A percentile compares a stretch with the other conserved stretches of the same genome.
These are phyloP conservation scores for Allolobophora icterica DNA, from an alignment of 2,888 invertebrate genomes.

Conservation along the genomic window DNA sequence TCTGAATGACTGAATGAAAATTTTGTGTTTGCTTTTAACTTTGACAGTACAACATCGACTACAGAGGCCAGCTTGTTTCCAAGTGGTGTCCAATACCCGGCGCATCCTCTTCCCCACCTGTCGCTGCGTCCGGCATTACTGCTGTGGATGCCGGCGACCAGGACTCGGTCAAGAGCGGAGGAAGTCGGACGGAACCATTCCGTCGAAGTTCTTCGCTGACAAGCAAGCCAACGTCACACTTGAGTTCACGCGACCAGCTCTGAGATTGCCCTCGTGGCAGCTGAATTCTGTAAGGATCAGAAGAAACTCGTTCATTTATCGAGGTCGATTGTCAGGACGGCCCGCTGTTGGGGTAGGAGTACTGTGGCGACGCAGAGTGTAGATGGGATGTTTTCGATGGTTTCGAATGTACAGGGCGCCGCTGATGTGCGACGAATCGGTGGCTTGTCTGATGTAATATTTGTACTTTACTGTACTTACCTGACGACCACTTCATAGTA, in stretches of 20 bases:
- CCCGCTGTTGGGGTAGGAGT: not conserved
- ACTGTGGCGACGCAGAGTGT: not conserved
- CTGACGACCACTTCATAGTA: not conserved
- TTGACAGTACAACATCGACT: constrained; percentile 67
- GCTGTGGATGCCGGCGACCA: constrained; percentile 54
- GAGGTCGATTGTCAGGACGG: not conserved
- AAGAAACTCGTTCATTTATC: not conserved
- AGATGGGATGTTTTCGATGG: not conserved
- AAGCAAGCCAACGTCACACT: constrained; percentile 42
- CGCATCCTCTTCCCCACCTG: constrained; percentile 25
- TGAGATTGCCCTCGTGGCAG: not conserved
- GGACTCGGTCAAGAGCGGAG: constrained; percentile 54
- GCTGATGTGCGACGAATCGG: not conserved
- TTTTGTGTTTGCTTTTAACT: not conserved
- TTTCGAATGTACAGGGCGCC: not conserved
- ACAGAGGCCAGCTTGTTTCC: constrained; percentile 58
- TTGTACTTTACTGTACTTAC: not conserved
- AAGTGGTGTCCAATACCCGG: constrained; percentile 29
- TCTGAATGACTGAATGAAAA: not conserved
- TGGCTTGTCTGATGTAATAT: not conserved
- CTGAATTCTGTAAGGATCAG: not conserved
- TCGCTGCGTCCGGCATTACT: constrained; percentile 41
- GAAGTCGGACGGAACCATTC: constrained; percentile 50
- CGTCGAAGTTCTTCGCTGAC: constrained; percentile 55
- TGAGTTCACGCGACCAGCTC: constrained; percentile 28